Evolutionary conservation across 2,113 vertebrate genomes (phyloP).

Genomic region (Gadus chalcogrammus): DNA sequence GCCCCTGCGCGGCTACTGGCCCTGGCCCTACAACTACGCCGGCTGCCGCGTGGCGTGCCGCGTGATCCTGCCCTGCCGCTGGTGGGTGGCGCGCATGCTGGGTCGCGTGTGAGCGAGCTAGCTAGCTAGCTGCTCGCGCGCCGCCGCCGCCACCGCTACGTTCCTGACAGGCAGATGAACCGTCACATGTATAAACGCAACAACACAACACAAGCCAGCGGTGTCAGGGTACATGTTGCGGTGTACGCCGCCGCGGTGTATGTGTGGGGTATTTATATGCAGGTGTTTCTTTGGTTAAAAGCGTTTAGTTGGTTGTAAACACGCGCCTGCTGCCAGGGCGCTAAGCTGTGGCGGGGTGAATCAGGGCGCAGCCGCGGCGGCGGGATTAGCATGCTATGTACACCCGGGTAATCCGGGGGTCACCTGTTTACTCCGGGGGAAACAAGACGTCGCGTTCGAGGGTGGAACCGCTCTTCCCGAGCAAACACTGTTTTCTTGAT

Average conservation of each 20-base stretch:
- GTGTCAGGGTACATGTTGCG: slow-evolving; percentile 19
- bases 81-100: slow-evolving; percentile 93
- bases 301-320: slow-evolving; percentile 30
- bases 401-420: too few species aligned
- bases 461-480: too few species aligned
- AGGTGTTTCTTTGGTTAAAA: slow-evolving; percentile 28
- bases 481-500: background rate
- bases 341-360: slow-evolving; percentile 25
- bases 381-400: slow-evolving; percentile 7
- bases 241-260: background rate
- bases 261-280: slow-evolving; percentile 11
- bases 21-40: slow-evolving; percentile 87
- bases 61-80: slow-evolving; percentile 91
- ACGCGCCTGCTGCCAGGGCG: slow-evolving; percentile 20
- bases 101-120: slow-evolving; percentile 76
- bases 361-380: slow-evolving; percentile 9
- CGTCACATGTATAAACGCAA: too few species aligned
- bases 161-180: background rate
- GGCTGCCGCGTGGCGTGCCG: slow-evolving; percentile 88
- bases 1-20: slow-evolving; percentile 82
- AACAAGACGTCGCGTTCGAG: too few species aligned
- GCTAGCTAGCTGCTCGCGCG: background rate
- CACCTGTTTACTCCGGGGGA: too few species aligned
- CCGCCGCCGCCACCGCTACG: background rate
- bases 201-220: slow-evolving; percentile 4